Conservation (phyloP, 2,113 vertebrate genomes). For the Eonycteris spelaea region DNA sequence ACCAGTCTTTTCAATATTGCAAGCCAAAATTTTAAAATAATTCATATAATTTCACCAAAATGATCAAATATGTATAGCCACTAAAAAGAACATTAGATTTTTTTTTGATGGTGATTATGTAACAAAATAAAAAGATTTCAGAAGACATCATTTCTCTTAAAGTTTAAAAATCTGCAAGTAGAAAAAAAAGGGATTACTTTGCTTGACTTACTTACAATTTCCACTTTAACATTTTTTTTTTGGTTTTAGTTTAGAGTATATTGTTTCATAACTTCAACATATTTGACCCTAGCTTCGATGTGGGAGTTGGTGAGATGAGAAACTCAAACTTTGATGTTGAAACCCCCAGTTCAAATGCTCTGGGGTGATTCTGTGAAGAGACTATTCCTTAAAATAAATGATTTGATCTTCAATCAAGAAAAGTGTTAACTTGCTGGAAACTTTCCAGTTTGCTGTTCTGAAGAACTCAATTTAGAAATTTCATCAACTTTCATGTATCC, state of each 20-base stretch:
- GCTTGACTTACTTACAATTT: slow-evolving; percentile 15
- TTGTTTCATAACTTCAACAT: slow-evolving; percentile 71
- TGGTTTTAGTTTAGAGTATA: slow-evolving; percentile 44
- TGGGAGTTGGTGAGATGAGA: slow-evolving; percentile 67
- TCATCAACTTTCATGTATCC: slow-evolving; percentile 61
- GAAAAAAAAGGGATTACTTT: slow-evolving; percentile 9
- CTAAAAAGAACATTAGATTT: background rate
- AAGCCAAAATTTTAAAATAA: background rate
- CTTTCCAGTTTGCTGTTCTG: slow-evolving; percentile 58
- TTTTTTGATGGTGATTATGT: background rate
- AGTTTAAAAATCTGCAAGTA: background rate
- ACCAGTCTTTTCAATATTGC: background rate
- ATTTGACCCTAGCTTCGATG: slow-evolving; percentile 43
- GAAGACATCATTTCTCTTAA: background rate
- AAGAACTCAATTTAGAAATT: slow-evolving; percentile 69
- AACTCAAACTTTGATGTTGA: slow-evolving; percentile 68
- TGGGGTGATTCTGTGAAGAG: slow-evolving; percentile 60
- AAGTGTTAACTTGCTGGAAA: slow-evolving; percentile 71
- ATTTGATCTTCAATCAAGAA: slow-evolving; percentile 73
- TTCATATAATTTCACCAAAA: background rate
- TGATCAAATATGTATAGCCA: background rate
- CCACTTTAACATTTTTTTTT: background rate
- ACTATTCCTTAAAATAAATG: slow-evolving; percentile 71
- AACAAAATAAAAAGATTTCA: background rate
- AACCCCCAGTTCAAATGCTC: slow-evolving; percentile 70